These are phyloP conservation scores for Betta splendens DNA, from an alignment of 2,797 vertebrate genomes.

Conservation along the genomic window DNA sequence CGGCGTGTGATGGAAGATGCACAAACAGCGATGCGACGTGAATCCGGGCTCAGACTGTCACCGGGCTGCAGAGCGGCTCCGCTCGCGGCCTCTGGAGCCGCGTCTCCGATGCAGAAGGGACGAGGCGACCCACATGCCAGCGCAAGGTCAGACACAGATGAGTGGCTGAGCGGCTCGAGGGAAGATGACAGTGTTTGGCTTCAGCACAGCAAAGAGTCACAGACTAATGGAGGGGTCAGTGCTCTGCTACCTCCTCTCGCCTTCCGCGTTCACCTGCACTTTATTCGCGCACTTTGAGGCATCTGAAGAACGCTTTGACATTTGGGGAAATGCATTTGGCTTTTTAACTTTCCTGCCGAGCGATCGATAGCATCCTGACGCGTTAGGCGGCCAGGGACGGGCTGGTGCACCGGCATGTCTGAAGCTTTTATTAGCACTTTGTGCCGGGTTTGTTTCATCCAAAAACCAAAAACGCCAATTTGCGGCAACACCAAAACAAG, in stretches of 20 bases:
- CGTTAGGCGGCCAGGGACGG: neutral
- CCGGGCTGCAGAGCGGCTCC: constrained; percentile 25
- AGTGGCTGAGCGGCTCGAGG: constrained; percentile 62
- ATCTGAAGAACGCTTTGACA: neutral
- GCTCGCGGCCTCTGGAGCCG: constrained; percentile 20
- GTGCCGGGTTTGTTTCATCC: neutral
- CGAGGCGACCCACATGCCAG: constrained; percentile 53
- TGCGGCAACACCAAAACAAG: too few species aligned
- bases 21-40: constrained; percentile 13
- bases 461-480: neutral
- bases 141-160: constrained; percentile 65
- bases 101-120: constrained; percentile 56
- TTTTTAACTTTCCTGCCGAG: constrained; percentile 1
- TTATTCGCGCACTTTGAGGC: constrained; percentile 10
- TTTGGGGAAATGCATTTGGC: neutral
- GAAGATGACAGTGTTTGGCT: constrained; percentile 51
- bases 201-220: constrained; percentile 48
- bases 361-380: neutral
- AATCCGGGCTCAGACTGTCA: constrained; percentile 14
- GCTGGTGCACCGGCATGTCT: neutral
- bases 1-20: constrained; percentile 15
- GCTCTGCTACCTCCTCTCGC: constrained; percentile 29
- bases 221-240: constrained; percentile 53
- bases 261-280: constrained; percentile 4
- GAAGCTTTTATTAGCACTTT: neutral